Conservation (phyloP, 2,797 vertebrate genomes). For the Falco rusticolus region DNA sequence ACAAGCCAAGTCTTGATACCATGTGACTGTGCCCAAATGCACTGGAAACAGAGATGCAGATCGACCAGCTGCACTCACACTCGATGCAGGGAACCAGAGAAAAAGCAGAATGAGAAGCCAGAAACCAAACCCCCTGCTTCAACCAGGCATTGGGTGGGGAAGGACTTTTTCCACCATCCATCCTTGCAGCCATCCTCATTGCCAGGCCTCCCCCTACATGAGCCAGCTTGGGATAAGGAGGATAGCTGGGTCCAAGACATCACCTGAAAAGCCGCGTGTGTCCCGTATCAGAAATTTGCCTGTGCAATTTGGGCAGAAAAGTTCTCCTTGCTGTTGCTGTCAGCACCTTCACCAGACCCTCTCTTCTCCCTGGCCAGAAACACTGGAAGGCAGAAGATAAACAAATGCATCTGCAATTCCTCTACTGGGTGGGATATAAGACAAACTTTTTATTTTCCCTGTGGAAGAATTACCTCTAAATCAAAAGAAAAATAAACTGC, state of each 20-base stretch:
- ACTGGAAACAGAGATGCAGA: neutral
- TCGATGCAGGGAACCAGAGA: neutral
- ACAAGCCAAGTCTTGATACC: neutral
- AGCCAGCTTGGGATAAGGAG: neutral
- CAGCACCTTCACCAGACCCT: neutral
- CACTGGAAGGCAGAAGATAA: neutral
- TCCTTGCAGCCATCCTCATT: neutral
- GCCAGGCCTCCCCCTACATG: accelerated
- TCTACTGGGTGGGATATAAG: neutral
- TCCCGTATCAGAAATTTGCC: neutral
- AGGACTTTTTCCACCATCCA: neutral
- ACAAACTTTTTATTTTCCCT: neutral
- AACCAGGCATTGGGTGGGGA: neutral
- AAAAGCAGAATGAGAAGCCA: neutral
- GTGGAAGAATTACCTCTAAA: constrained; percentile 28
- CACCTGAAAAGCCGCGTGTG: accelerated
- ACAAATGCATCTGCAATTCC: neutral
- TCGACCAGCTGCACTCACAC: neutral
- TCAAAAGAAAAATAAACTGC: constrained; percentile 23
- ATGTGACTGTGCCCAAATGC: neutral
- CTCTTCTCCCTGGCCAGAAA: neutral
- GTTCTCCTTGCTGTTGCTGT: neutral
- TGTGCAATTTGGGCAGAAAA: neutral
- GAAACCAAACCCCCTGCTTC: neutral
- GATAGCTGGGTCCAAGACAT: neutral